Conservation (phyloP, 2,888 invertebrate genomes). For the Thecophora atra region DNA sequence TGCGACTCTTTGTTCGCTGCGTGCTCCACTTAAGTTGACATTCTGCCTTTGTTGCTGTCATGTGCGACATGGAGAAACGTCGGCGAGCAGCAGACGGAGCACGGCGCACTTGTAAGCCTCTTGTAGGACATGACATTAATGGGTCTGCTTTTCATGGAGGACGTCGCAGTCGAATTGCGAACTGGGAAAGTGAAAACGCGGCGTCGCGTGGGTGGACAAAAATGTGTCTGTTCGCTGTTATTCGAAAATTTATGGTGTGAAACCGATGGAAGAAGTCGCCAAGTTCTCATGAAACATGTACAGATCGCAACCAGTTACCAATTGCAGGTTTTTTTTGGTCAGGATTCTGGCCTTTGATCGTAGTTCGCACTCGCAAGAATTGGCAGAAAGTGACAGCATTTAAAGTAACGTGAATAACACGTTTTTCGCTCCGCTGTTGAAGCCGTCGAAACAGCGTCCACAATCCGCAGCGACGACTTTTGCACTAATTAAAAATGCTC, state of each 20-base stretch:
- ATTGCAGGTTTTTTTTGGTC: too few species aligned
- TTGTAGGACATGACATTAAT: slow-evolving; percentile 33
- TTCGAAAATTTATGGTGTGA: slow-evolving; percentile 14
- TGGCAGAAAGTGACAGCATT: background rate
- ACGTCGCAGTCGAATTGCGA: background rate
- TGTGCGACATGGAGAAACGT: slow-evolving; percentile 46
- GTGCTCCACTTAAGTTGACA: slow-evolving; percentile 41
- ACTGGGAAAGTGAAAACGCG: slow-evolving; percentile 29
- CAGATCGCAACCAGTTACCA: too few species aligned
- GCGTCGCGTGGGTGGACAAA: background rate
- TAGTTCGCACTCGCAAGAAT: too few species aligned
- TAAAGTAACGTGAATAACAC: slow-evolving; percentile 25
- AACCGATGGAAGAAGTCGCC: background rate
- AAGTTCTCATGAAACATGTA: too few species aligned
- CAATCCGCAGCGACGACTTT: background rate
- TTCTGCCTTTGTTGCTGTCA: slow-evolving; percentile 46
- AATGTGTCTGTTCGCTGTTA: slow-evolving; percentile 4
- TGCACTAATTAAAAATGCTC: slow-evolving; percentile 33
- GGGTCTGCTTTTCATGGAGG: slow-evolving; percentile 3
- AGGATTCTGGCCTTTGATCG: background rate
- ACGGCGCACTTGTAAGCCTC: slow-evolving; percentile 25
- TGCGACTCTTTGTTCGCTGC: slow-evolving; percentile 5
- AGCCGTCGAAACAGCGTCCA: slow-evolving; percentile 28
- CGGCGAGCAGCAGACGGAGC: slow-evolving; percentile 15
- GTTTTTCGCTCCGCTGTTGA: slow-evolving; percentile 3